Percentiles rank a stretch among this genome's conserved stretches.
phyloP scores from a whole-genome alignment of 2,888 invertebrate species.

The Margaritifera margaritifera region DNA sequence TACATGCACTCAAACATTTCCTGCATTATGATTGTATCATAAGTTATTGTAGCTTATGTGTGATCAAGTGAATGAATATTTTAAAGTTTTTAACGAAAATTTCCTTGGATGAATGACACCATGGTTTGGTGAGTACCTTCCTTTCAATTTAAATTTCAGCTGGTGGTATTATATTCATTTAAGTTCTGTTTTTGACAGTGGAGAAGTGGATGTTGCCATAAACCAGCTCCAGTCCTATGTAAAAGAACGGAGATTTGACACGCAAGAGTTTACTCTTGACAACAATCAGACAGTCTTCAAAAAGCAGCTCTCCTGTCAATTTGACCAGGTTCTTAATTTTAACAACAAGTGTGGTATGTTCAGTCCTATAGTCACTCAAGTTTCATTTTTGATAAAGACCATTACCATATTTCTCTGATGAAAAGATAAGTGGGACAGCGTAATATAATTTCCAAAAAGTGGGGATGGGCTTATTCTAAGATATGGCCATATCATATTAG shows the following conservation, averaged over 20 bases:
- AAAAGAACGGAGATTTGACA: constrained; percentile 44
- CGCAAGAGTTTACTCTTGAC: constrained; percentile 34
- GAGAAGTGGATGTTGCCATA: constrained; percentile 21
- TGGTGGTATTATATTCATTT: not conserved
- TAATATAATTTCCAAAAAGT: no score
- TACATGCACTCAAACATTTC: no score
- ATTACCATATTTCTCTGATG: no score
- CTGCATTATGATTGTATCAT: no score
- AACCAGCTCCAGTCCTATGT: constrained; percentile 44
- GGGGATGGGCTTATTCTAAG: no score
- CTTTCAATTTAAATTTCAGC: not conserved
- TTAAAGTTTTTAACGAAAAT: no score
- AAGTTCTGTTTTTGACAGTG: constrained; percentile 10
- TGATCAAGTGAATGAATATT: no score
- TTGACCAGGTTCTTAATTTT: constrained; percentile 46
- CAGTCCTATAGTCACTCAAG: not conserved
- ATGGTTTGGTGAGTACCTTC: no score
- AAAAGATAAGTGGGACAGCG: no score
- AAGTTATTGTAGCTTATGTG: no score
- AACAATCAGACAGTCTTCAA: constrained; percentile 33
- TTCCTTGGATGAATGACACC: no score
- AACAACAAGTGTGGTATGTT: constrained; percentile 42
- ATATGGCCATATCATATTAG: no score
- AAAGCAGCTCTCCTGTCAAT: constrained; percentile 38
- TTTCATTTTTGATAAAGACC: not conserved